Evolutionary conservation across 1,140 invertebrate species (phyloP), one percentile per base, ranked within the genome.

Genomic region (Pseudomyrmex sp.): DNA sequence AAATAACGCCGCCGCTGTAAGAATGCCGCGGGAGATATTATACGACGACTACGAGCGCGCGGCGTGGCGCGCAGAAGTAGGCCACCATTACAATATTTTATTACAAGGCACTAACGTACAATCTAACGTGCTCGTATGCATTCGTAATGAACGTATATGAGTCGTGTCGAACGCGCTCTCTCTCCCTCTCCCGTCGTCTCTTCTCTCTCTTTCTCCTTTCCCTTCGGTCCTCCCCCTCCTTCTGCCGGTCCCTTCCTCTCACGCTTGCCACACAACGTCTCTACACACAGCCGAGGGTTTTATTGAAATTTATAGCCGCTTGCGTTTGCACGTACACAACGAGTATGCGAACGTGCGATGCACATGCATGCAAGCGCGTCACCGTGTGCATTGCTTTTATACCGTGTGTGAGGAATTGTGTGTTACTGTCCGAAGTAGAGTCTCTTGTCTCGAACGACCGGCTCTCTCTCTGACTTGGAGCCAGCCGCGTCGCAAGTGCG

Each of bases 21-120:
- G 93, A 93, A 94, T 94, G 92, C 92, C 92, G 91, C 92, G 91
- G 88, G 92, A 93, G 92, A 94, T 93, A 92, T 92, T 93, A 91
- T 92, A 92, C 91, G 90, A 87, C 89, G 90, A 91, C 89, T 89
- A 87, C 87, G 86, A 70, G 66, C 65, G 76, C 65, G 76, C 65
- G 76, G 76, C 76, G 84, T 82, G 88, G 85, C 80, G 88, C 72
- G 87, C 89, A 92, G 87, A 94, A 94, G 93, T 94, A 94, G 93
- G 93, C 93, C 93, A 94, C 90, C 93, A 94, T 94, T 94, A 94
- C 93, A 94, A 94, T 94, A 94, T 94, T 94, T 94, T 94, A 94
- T 94, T 94, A 93, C 93, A 92, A 92, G 92, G 93, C 93, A 94
- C 93, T 93, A 94, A 94, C 93, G 92, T 94, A 93, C 93, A 94